A percentile compares a stretch with the other conserved stretches of the same genome.
phyloP scores from a whole-genome alignment of 1,140 invertebrate species.

The Eubasilissa regina region DNA sequence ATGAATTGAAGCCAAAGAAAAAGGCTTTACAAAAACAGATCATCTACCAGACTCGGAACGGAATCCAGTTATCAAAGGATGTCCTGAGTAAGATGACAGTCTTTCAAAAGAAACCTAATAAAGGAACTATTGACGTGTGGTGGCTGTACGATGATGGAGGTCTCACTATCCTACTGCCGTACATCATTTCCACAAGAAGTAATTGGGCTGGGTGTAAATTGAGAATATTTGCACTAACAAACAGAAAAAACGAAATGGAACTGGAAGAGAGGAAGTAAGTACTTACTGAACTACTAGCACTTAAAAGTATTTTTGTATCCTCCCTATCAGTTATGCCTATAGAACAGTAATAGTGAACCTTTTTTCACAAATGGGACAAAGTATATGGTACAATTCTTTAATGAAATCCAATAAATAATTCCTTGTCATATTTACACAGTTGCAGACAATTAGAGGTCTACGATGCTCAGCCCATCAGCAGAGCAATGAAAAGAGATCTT shows the following conservation, averaged over 20 bases:
- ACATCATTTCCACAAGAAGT: conserved; percentile 90
- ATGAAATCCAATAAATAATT: no score
- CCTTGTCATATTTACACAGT: no score
- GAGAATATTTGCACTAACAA: conserved; percentile 91
- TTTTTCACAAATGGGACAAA: no score
- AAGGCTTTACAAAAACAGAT: conserved; percentile 70
- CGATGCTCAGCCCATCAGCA: no score
- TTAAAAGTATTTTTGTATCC: no score
- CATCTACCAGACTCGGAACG: conserved; percentile 70
- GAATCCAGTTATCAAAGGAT: conserved; percentile 74
- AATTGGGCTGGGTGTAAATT: conserved; percentile 90
- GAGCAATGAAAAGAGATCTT: no score
- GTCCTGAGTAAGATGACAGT: conserved; percentile 79
- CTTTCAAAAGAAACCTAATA: conserved; percentile 76
- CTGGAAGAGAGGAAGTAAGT: conserved; percentile 91
- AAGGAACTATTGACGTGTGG: conserved; percentile 94
- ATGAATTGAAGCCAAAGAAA: conserved; percentile 66
- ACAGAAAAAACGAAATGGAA: conserved; percentile 87
- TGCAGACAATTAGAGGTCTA: no score
- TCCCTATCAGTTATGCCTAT: no score
- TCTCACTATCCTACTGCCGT: conserved; percentile 92
- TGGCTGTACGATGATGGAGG: conserved; percentile 98
- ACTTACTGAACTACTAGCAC: no score
- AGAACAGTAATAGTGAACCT: no score
- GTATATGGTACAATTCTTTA: no score